Percentiles rank a stretch among this genome's conserved stretches.
phyloP scores from a whole-genome alignment of 1,140 invertebrate genomes.

The Drosophila takahashii region DNA sequence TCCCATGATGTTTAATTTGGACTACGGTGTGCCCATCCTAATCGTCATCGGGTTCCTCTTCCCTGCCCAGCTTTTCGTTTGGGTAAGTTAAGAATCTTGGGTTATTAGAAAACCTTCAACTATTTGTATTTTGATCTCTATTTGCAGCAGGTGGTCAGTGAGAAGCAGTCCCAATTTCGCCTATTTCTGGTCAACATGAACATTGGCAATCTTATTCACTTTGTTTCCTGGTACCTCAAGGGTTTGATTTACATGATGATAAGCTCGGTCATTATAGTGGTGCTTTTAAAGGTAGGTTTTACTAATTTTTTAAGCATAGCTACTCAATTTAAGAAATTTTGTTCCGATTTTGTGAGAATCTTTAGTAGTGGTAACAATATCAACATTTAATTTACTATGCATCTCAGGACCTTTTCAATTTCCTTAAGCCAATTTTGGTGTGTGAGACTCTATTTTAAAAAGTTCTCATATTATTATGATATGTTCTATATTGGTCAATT shows the following conservation, averaged over 20 bases:
- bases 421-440: too few species aligned
- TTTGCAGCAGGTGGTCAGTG: conserved; percentile 52
- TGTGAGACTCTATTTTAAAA: too few species aligned
- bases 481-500: too few species aligned
- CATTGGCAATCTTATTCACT: conserved; percentile 57
- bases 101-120: too few species aligned
- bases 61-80: conserved; percentile 55
- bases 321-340: neutral
- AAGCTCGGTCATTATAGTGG: neutral
- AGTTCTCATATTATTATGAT: too few species aligned
- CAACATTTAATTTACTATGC: too few species aligned
- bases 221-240: conserved; percentile 48
- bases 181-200: conserved; percentile 63
- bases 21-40: conserved; percentile 32
- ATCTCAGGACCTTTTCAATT: too few species aligned
- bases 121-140: neutral
- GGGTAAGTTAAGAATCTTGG: conserved; percentile 13
- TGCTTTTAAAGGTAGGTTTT: conserved; percentile 47
- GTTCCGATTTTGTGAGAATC: too few species aligned
- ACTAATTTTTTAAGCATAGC: neutral
- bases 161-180: conserved; percentile 52
- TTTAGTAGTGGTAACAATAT: too few species aligned
- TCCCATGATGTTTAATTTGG: conserved; percentile 14
- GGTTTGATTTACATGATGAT: conserved; percentile 31
- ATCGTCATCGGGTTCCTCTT: conserved; percentile 60